A percentile compares a stretch with the other conserved stretches of the same genome.
Evolutionary conservation across 1,140 invertebrate genomes (phyloP).

Genomic region (Solenopsis fugax): DNA sequence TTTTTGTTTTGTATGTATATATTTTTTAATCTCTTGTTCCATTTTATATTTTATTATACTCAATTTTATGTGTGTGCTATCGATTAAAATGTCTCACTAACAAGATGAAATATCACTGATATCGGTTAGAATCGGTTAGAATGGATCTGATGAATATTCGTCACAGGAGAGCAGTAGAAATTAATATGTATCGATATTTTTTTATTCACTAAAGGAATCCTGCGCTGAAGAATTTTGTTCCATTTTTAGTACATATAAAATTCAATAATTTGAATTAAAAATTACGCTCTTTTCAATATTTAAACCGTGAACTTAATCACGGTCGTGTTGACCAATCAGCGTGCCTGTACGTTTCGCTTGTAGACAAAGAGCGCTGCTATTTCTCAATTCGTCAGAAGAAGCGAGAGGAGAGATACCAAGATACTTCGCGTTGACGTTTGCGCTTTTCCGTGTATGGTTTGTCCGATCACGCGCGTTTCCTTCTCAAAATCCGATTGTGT

Average conservation of each 20-base stretch:
- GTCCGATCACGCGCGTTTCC: neutral
- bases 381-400: neutral
- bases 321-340: neutral
- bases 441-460: neutral
- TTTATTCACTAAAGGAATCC: neutral
- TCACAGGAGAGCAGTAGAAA: neutral
- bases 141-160: neutral
- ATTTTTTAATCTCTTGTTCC: neutral
- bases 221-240: neutral
- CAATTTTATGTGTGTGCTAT: neutral
- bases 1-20: neutral
- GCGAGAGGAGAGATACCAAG: neutral
- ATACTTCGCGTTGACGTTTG: neutral
- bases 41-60: constrained; percentile 15
- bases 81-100: neutral
- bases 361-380: neutral
- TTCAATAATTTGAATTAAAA: constrained; percentile 13
- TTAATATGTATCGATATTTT: neutral
- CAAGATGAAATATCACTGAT: neutral
- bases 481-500: neutral
- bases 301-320: neutral
- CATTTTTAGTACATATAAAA: neutral
- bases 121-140: neutral
- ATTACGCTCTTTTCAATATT: neutral
- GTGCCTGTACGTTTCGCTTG: neutral